Base-by-base conservation (phyloP, 1,140 invertebrate genomes). In the Rhagoletis pomonella region DNA sequence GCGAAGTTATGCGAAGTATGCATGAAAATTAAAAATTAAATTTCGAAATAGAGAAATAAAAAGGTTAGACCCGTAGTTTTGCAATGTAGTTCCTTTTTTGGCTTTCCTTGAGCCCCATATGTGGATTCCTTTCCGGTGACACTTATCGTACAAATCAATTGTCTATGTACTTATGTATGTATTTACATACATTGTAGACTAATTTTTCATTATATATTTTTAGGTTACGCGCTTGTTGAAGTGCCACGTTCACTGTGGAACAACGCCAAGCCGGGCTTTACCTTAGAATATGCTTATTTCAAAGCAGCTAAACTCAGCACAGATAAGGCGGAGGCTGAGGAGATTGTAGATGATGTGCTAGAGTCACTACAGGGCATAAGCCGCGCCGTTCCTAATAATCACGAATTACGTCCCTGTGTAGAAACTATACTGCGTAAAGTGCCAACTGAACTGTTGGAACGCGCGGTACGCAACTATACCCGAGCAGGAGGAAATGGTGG, bases 261-360 rank as follows among this genome's bases (percentile, higher is more conserved):
- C 90, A 96, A 96, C 90, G 96, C 95, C 86, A 96, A 96, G 93
- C 95, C 96, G 88, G 96, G 96, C 85, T 97, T 97, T 89, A 96
- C 96, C 50, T 94, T 99, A 47, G 96, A 97, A 88, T 96, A 97
- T 89, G 96, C 97, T 10, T 99, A 99, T 93, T 99, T 99, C 93
- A 98, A 98, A 94, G 96, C 98, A 87, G 97, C 99, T n/a, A 99
- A 99, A 94, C 94, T 99, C 7, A 98, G 97, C 92, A 96, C 97
- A n/a, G 99, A 99, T 90, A 98, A 98, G 92, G 98, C 97, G 91
- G 98, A 99, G 93, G 98, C 98, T 12, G 98, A 99, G 94, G 99
- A 99, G 94, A 96, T 96, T 89, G 95, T 99, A 0, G 98, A 99
- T 93, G 98, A 99, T 94, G 96, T 98, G 88, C 94, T 99, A 69